Conservation (phyloP, 2,113 vertebrate genomes). For the Rousettus leschenaultii region DNA sequence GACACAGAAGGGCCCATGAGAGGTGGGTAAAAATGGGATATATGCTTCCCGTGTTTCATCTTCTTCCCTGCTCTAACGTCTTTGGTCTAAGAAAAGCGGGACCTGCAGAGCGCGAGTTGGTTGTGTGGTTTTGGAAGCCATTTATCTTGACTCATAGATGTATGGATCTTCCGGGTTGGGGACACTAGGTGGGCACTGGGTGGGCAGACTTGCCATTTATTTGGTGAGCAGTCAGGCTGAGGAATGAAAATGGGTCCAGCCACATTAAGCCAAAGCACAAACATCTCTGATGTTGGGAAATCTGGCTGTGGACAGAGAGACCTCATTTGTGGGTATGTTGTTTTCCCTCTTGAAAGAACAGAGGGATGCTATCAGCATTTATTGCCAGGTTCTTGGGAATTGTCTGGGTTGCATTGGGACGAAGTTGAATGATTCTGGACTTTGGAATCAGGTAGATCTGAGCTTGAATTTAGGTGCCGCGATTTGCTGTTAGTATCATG, state of each 20-base stretch:
- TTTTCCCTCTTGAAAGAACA: background rate
- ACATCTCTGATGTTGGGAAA: background rate
- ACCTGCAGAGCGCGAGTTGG: too few species aligned
- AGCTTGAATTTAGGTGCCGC: background rate
- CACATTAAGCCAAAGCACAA: background rate
- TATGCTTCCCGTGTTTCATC: background rate
- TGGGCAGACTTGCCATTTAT: fast-evolving
- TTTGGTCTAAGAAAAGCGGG: background rate
- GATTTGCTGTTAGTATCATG: background rate
- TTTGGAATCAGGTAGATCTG: background rate
- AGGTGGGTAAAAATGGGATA: background rate
- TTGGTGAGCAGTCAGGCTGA: background rate
- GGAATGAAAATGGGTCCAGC: background rate
- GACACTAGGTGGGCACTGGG: background rate
- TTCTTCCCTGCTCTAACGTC: background rate
- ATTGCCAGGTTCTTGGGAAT: background rate
- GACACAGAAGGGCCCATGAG: background rate
- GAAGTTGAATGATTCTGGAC: background rate
- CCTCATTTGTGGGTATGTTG: background rate
- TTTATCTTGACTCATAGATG: fast-evolving
- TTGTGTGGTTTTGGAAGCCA: background rate
- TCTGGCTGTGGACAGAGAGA: background rate
- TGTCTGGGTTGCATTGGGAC: background rate
- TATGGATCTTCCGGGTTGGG: background rate
- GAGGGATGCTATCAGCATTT: background rate